Evolutionary conservation across 2,888 invertebrate species (phyloP).

Genomic region (Platerodrilus igneus): DNA sequence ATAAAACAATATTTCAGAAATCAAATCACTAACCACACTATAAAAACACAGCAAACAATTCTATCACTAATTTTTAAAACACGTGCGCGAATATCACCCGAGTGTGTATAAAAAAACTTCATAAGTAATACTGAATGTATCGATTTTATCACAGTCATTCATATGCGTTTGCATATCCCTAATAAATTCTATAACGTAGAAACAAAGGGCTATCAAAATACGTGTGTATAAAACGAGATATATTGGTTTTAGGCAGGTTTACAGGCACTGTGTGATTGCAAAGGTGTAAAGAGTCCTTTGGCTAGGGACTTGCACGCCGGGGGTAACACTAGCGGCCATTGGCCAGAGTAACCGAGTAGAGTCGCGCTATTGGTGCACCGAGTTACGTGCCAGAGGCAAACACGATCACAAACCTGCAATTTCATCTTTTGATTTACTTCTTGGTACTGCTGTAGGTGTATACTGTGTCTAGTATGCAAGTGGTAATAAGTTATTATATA

Average conservation of each 20-base stretch:
- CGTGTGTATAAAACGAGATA: slow-evolving; percentile 22
- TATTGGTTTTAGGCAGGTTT: slow-evolving; percentile 41
- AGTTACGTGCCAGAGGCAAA: slow-evolving; percentile 45
- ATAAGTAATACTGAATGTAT: slow-evolving; percentile 9
- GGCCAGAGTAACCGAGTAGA: slow-evolving; percentile 42
- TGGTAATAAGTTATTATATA: slow-evolving; percentile 32
- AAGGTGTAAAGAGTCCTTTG: slow-evolving; percentile 41
- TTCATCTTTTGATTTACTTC: slow-evolving; percentile 47
- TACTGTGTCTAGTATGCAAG: slow-evolving; percentile 26
- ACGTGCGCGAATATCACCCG: not conserved
- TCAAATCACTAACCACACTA: slow-evolving; percentile 26
- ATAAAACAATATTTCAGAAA: slow-evolving; percentile 26
- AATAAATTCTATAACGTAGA: slow-evolving; percentile 6
- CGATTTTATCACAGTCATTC: slow-evolving; percentile 21
- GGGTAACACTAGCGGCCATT: slow-evolving; percentile 48
- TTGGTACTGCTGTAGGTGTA: slow-evolving; percentile 38
- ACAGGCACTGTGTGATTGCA: slow-evolving; percentile 41
- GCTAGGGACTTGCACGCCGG: slow-evolving; percentile 43
- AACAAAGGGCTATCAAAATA: slow-evolving; percentile 21
- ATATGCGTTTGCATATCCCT: slow-evolving; percentile 13
- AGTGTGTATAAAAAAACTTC: slow-evolving; percentile 1
- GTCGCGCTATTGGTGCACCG: slow-evolving; percentile 46
- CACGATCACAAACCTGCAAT: slow-evolving; percentile 46
- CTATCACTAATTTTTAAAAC: slow-evolving; percentile 5
- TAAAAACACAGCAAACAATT: slow-evolving; percentile 12